These are phyloP conservation scores for Siphamia tubifer DNA, from an alignment of 2,113 vertebrate species.

Conservation along the genomic window DNA sequence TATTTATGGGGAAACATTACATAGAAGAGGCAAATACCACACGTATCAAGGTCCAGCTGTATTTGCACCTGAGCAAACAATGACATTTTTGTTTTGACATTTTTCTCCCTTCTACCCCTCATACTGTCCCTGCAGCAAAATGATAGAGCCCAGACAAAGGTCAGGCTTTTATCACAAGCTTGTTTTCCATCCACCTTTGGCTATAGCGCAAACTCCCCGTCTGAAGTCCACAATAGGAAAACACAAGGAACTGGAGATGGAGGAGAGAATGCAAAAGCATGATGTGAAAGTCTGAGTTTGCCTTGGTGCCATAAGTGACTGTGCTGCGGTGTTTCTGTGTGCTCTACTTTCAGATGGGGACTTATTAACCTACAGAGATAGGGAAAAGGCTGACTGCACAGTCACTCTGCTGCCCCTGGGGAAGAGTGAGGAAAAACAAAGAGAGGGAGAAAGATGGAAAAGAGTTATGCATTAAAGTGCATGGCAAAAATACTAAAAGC, in stretches of 20 bases:
- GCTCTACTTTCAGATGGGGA: slow-evolving; percentile 22
- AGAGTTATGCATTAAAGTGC: slow-evolving; percentile 16
- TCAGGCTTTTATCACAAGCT: slow-evolving; percentile 58
- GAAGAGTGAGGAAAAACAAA: slow-evolving; percentile 28
- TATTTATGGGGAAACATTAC: not conserved
- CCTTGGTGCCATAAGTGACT: slow-evolving; percentile 1
- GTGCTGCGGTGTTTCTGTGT: not conserved
- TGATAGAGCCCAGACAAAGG: slow-evolving; percentile 58
- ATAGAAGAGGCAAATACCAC: not conserved
- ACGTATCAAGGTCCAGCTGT: slow-evolving; percentile 17
- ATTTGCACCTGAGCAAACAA: slow-evolving; percentile 35
- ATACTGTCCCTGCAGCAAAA: slow-evolving; percentile 40
- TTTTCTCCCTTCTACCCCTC: slow-evolving; percentile 28
- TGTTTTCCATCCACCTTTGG: slow-evolving; percentile 40
- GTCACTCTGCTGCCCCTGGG: slow-evolving; percentile 4
- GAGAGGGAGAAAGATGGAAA: not conserved
- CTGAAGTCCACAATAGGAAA: not conserved
- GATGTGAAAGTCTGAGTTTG: slow-evolving; percentile 1
- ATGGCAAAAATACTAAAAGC: slow-evolving; percentile 37
- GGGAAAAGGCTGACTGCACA: slow-evolving; percentile 14
- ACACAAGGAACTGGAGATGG: not conserved
- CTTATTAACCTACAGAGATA: slow-evolving; percentile 33
- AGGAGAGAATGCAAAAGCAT: not conserved
- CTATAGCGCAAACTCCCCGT: slow-evolving; percentile 2
- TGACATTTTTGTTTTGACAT: slow-evolving; percentile 49